Evolutionary conservation across 1,140 invertebrate genomes (phyloP), one percentile per base, ranked within the genome.

Genomic region (Stratiolaelaps scimitus): DNA sequence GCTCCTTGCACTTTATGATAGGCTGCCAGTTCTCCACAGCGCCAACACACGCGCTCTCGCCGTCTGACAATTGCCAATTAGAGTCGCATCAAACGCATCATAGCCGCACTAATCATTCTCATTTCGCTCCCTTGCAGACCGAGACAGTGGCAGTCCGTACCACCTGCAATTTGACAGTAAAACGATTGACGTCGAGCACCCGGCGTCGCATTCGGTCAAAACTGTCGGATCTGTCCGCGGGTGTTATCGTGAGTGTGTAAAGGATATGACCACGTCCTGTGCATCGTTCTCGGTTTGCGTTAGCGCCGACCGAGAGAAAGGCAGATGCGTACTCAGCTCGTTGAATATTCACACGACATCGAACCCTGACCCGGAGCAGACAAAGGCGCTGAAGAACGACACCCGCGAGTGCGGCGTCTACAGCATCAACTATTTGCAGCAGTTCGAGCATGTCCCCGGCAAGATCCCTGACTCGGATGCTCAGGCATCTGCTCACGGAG

Each of bases 361-460:
- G 6, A 4, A 15, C 15, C 17, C 17, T 34, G 17, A 60, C 34
- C 13, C 20, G 6, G 15, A 60, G 17, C 23, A 60, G 53, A 40
- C 10, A 6, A 48, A 48, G 26, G 23, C 53, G 13, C 17, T 20
- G 15, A 2, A 2, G 34, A 10, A 26, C 26, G 17, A 26, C 53
- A 10, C 53, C 15, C 15, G 4, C 19, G 23, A 60, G 15, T 60
- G 53, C 10, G 4, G 15, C 13, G 10, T 60, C 23, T 60, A 20
- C 34, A 29, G 26, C 23, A 34, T 60, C 26, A 60, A 60, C 2
- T 60, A 60, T 10, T 26, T 60, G 23, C 17, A 34, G 17, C 26
- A 60, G 20, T 60, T 60, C 23, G 53, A 60, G 26, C 53, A 34
- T 26, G 17, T 60, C 10, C 26, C 26, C 53, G 53, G 53, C 2